phyloP scores from a whole-genome alignment of 1,140 invertebrate species.

The Orussus abietinus region DNA sequence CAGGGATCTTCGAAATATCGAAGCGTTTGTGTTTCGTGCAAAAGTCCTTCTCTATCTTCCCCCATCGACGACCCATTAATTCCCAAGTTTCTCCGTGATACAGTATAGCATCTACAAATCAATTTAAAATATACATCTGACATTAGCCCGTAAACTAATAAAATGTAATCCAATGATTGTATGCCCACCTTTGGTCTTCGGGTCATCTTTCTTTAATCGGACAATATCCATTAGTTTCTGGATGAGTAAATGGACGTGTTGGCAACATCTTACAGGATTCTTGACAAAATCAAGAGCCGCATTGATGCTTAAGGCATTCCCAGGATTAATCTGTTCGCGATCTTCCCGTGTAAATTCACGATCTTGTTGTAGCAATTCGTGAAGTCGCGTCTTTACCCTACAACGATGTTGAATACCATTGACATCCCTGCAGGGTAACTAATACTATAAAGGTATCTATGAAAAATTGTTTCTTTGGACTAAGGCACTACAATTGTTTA shows the following conservation, averaged over 20 bases:
- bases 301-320: constrained; percentile 78
- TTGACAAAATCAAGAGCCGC: constrained; percentile 93
- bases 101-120: constrained; percentile 70
- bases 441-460: no score
- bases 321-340: constrained; percentile 83
- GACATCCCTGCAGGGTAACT: no score
- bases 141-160: not conserved
- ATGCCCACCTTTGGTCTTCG: constrained; percentile 73
- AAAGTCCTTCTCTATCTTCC: constrained; percentile 98
- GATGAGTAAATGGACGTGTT: constrained; percentile 82
- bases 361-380: constrained; percentile 90
- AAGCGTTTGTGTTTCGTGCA: constrained; percentile 87
- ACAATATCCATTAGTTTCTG: constrained; percentile 83
- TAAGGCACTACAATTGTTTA: not conserved
- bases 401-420: constrained; percentile 24
- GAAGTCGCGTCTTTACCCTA: constrained; percentile 92
- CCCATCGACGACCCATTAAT: constrained; percentile 95
- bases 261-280: constrained; percentile 93
- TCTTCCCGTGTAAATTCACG: constrained; percentile 86
- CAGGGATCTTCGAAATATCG: constrained; percentile 99
- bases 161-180: no score
- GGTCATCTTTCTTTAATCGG: constrained; percentile 79
- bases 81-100: constrained; percentile 99
- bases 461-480: no score
- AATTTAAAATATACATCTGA: not conserved